Base-by-base conservation (phyloP, 2,113 vertebrate genomes). In the Xiphophorus couchianus region DNA sequence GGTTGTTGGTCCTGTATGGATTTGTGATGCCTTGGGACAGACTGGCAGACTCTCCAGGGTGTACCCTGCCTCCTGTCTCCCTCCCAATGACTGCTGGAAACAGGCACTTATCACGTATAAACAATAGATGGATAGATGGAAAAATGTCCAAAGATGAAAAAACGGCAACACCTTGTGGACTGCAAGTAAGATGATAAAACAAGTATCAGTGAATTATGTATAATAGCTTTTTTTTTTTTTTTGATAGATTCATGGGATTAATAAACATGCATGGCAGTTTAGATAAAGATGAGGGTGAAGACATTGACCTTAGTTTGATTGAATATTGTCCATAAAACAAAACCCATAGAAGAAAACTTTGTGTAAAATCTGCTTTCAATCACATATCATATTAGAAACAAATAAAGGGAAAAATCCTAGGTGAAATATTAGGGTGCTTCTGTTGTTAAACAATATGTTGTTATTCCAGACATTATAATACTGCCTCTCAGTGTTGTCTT, bases 201-300 rank as follows among this genome's bases (percentile, higher is more conserved):
- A 25, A 39, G 39, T 28, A 44, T 68, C 10, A 37, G 1, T 66
- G 35, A 11, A 73, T 70, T 74, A 71, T 22, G 10, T 76, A 74
- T 19, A 37, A 19, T 54, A 54, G 6, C 1, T 22, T 19, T 6
- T 33, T 33, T 33, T 0, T 31, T 8, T 25, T 54, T 54, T 54
- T 54, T 1, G 2, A 54, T 15, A 22, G 42, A 19, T 42, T 42
- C 42, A 65, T 65, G 71, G 42, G 62, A 51, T 37, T 33, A 62
- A 42, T 72, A 61, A 75, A 61, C n/a, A 66, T 35, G 54, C 10
- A 22, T 67, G 69, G 62, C 31, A 73, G 62, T 82, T 75, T 62
- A 62, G 62, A 61, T 5, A 30, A 35, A 70, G 30, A 80, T 48
- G 39, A 74, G 37, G 81, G 61, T 60, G n/a, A 62, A 71, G 22